A percentile compares a stretch with the other conserved stretches of the same genome.
Conservation (phyloP, 2,888 invertebrate genomes). For the Pilophorus perplexus region DNA sequence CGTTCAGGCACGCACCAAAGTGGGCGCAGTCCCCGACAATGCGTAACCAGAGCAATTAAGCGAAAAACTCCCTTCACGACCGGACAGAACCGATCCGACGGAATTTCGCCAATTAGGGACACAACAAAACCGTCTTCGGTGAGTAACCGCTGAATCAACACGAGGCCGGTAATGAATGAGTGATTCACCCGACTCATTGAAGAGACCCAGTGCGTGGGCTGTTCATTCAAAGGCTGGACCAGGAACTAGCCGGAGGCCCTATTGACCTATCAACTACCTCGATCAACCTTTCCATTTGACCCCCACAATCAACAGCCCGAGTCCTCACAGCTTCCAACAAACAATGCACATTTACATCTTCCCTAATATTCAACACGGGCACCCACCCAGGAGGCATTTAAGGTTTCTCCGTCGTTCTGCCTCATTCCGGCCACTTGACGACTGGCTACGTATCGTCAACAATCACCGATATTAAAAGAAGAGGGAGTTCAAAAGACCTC, state of each 20-base stretch:
- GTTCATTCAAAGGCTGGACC: too few relatives aligned
- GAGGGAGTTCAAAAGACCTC: too few relatives aligned
- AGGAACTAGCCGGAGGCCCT: slow-evolving; percentile 32
- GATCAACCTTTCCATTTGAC: slow-evolving; percentile 33
- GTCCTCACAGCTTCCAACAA: slow-evolving; percentile 35
- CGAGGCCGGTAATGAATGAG: slow-evolving; percentile 10
- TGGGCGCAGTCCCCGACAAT: background rate
- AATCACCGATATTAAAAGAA: too few relatives aligned
- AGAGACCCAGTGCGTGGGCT: slow-evolving; percentile 25
- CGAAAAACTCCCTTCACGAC: background rate
- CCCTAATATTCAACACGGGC: background rate
- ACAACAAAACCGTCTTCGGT: background rate
- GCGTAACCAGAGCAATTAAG: slow-evolving; percentile 25
- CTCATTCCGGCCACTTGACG: too few relatives aligned
- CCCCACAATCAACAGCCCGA: slow-evolving; percentile 12
- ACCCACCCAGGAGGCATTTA: background rate
- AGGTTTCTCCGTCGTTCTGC: slow-evolving; percentile 3
- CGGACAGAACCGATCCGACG: background rate
- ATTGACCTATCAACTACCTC: slow-evolving; percentile 38
- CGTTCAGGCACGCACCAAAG: background rate
- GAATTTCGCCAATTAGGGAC: slow-evolving; percentile 12
- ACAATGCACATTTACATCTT: slow-evolving; percentile 30
- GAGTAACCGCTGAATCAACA: slow-evolving; percentile 36
- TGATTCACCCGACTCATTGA: slow-evolving; percentile 31
- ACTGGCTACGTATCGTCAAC: too few relatives aligned